phyloP scores from a whole-genome alignment of 2,797 vertebrate species.

The Gallirallus australis region DNA sequence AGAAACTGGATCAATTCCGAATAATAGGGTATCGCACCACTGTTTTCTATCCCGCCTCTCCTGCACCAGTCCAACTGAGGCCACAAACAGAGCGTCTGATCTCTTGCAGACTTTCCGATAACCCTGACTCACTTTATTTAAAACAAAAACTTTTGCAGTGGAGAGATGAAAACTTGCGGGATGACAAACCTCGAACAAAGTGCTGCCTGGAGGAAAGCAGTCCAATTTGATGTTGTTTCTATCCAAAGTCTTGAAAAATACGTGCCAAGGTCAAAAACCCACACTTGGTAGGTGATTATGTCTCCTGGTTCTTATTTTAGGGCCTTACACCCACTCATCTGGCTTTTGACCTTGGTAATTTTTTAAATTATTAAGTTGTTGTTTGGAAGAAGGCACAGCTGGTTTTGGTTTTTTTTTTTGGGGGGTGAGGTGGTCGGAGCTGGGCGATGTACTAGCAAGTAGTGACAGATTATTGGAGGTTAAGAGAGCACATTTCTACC shows the following conservation, averaged over 20 bases:
- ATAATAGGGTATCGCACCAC: not conserved
- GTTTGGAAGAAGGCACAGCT: not conserved
- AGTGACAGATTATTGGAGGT: constrained; percentile 50
- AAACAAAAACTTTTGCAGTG: not conserved
- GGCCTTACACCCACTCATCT: not conserved
- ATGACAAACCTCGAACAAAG: not conserved
- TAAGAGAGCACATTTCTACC: constrained; percentile 28
- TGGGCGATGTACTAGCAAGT: not conserved
- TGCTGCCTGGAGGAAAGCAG: not conserved
- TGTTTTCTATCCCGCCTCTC: not conserved
- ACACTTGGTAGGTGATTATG: not conserved
- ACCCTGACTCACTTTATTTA: not conserved
- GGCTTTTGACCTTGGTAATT: not conserved
- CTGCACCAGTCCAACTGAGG: not conserved
- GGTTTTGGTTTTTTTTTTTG: not conserved
- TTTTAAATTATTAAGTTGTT: not conserved
- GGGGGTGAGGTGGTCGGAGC: not conserved
- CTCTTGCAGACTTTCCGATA: not conserved
- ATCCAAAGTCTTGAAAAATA: constrained; percentile 21
- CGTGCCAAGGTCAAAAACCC: not conserved
- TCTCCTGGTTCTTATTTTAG: constrained; percentile 6
- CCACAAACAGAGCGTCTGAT: not conserved
- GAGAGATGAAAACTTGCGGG: not conserved
- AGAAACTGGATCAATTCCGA: not conserved
- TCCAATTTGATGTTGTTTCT: not conserved